phyloP scores from a whole-genome alignment of 2,797 vertebrate genomes.

The Phoebastria nigripes region DNA sequence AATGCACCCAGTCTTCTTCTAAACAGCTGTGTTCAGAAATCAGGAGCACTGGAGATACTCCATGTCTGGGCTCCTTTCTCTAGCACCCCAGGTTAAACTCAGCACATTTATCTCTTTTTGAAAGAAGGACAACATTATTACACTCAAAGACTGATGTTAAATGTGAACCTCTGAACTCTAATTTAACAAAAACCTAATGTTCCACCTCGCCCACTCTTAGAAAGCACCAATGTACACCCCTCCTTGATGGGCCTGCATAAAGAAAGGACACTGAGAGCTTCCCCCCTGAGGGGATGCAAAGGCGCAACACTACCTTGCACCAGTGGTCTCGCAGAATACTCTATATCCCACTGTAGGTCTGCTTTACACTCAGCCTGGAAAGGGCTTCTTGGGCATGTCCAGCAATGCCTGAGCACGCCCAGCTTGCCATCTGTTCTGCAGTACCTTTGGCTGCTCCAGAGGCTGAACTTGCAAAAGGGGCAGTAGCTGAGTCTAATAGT shows the following conservation, averaged over 20 bases:
- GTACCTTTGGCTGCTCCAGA: background rate
- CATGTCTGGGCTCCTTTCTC: background rate
- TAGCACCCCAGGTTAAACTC: background rate
- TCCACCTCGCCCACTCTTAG: background rate
- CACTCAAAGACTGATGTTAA: background rate
- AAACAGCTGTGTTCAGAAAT: background rate
- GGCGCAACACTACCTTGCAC: background rate
- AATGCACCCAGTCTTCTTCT: background rate
- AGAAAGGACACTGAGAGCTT: background rate
- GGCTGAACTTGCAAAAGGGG: background rate
- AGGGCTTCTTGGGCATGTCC: background rate
- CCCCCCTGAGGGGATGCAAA: background rate
- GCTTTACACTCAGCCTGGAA: background rate
- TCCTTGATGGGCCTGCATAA: background rate
- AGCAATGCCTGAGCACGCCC: background rate
- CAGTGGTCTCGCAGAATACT: background rate
- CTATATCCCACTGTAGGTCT: background rate
- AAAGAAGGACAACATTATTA: background rate
- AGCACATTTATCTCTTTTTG: background rate
- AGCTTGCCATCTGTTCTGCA: background rate
- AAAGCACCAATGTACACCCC: background rate
- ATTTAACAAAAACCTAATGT: background rate
- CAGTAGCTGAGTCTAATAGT: background rate
- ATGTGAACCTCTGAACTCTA: background rate
- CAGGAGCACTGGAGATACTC: background rate